Evolutionary conservation across 2,888 invertebrate species (phyloP).

Genomic region (Cylloceria caligata): DNA sequence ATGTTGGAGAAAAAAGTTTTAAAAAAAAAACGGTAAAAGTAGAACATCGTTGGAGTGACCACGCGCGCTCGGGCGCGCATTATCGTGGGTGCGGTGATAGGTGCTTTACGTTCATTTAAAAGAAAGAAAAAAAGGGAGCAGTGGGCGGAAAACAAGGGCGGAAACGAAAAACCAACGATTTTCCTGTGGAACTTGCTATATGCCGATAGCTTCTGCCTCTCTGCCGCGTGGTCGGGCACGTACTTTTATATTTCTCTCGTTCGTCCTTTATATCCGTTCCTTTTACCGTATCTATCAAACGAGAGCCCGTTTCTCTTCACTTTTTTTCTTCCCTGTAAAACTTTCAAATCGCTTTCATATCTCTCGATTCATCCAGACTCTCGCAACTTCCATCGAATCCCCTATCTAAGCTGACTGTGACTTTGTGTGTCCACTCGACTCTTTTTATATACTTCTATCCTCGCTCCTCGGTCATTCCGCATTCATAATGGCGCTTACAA

Average conservation of each 20-base stretch:
- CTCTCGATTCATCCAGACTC: constrained; percentile 52
- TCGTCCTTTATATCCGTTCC: constrained; percentile 47
- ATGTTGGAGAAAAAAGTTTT: constrained; percentile 34
- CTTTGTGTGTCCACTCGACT: constrained; percentile 36
- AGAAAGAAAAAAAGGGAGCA: constrained; percentile 26
- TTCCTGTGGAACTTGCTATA: constrained; percentile 37
- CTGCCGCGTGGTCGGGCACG: constrained; percentile 30
- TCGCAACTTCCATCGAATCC: constrained; percentile 42
- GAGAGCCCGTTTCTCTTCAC: constrained; percentile 24
- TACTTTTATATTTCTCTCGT: constrained; percentile 34
- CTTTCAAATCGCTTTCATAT: constrained; percentile 48
- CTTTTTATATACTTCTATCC: constrained; percentile 22
- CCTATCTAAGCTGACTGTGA: constrained; percentile 53
- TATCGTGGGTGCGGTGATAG: not conserved
- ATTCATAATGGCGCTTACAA: constrained; percentile 52
- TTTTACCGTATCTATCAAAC: constrained; percentile 1
- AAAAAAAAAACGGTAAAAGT: constrained; percentile 26
- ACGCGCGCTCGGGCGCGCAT: constrained; percentile 7
- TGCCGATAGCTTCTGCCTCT: constrained; percentile 34
- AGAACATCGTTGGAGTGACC: constrained; percentile 24
- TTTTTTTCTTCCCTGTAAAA: constrained; percentile 26
- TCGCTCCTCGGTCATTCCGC: constrained; percentile 50
- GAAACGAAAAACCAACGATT: constrained; percentile 46
- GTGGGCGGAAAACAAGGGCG: constrained; percentile 41
- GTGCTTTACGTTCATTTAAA: constrained; percentile 43